Percentiles rank a stretch among this genome's conserved stretches.
phyloP scores from a whole-genome alignment of 1,140 invertebrate species.

The Phymorhynchus buccinoides region DNA sequence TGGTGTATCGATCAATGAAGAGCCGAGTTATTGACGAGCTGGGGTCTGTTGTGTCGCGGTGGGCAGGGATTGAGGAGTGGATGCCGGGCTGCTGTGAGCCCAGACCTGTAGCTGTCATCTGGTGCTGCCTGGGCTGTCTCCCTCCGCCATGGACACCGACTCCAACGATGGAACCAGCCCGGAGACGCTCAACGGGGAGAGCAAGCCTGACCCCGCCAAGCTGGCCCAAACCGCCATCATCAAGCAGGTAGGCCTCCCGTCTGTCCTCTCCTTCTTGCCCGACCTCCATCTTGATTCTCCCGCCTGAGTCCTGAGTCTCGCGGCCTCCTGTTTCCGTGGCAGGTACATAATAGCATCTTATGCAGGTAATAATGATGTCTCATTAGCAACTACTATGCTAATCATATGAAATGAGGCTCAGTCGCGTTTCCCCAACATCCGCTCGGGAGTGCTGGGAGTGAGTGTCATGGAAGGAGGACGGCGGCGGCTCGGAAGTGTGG shows the following conservation, averaged over 20 bases:
- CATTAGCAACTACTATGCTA: conserved; percentile 71
- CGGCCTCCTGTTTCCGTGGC: conserved; percentile 33
- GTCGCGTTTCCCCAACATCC: conserved; percentile 10
- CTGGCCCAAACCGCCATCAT: conserved; percentile 72
- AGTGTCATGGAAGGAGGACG: neutral
- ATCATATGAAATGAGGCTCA: conserved; percentile 62
- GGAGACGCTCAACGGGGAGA: conserved; percentile 68
- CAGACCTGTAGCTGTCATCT: conserved; percentile 31
- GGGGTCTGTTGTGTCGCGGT: conserved; percentile 16
- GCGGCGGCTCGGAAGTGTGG: neutral
- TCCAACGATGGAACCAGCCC: conserved; percentile 66
- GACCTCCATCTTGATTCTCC: conserved; percentile 8
- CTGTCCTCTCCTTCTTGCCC: neutral
- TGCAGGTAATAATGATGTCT: conserved; percentile 60
- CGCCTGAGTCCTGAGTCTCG: neutral
- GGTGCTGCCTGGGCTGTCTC: neutral
- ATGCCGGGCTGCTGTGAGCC: conserved; percentile 38
- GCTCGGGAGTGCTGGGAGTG: neutral
- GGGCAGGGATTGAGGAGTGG: conserved; percentile 38
- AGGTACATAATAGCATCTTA: conserved; percentile 58
- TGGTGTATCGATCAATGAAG: conserved; percentile 28
- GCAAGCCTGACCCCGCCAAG: conserved; percentile 69
- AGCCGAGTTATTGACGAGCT: conserved; percentile 34
- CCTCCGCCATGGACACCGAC: conserved; percentile 67
- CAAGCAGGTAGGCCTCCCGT: conserved; percentile 67